Evolutionary conservation across 2,888 invertebrate species (phyloP).

Genomic region (Papilio demoleus): DNA sequence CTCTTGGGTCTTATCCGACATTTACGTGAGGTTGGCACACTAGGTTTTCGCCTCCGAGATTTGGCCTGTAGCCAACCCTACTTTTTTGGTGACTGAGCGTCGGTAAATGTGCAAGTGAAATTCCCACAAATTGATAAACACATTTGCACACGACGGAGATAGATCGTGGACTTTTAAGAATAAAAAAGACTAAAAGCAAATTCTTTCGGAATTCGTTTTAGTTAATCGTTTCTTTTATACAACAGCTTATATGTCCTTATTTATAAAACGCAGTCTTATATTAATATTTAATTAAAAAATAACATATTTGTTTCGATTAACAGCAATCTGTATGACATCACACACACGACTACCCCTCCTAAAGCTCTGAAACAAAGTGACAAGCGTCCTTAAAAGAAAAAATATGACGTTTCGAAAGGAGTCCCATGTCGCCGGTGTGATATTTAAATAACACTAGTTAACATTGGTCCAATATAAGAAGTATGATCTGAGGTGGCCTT

Average conservation of each 20-base stretch:
- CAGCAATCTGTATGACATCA: neutral
- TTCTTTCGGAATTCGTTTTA: neutral
- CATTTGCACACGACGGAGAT: no score
- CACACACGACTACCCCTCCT: conserved; percentile 23
- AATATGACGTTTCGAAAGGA: conserved; percentile 77
- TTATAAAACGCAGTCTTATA: no score
- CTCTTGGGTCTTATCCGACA: no score
- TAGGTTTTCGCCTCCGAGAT: no score
- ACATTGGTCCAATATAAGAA: conserved; percentile 71
- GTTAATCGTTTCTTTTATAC: neutral
- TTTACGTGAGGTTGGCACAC: no score
- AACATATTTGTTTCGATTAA: neutral
- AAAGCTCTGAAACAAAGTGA: conserved; percentile 44
- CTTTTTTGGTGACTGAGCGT: no score
- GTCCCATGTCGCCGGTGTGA: conserved; percentile 64
- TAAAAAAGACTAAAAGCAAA: no score
- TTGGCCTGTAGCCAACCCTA: no score
- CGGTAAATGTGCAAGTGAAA: no score
- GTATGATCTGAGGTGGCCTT: conserved; percentile 69
- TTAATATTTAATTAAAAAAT: neutral
- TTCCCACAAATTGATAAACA: no score
- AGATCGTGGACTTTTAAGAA: neutral
- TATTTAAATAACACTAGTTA: conserved; percentile 83
- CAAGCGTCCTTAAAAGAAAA: conserved; percentile 67
- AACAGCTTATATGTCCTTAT: neutral